Percentiles rank a stretch among this genome's conserved stretches.
phyloP scores from a whole-genome alignment of 2,797 vertebrate species.

The Danio tinwini region DNA sequence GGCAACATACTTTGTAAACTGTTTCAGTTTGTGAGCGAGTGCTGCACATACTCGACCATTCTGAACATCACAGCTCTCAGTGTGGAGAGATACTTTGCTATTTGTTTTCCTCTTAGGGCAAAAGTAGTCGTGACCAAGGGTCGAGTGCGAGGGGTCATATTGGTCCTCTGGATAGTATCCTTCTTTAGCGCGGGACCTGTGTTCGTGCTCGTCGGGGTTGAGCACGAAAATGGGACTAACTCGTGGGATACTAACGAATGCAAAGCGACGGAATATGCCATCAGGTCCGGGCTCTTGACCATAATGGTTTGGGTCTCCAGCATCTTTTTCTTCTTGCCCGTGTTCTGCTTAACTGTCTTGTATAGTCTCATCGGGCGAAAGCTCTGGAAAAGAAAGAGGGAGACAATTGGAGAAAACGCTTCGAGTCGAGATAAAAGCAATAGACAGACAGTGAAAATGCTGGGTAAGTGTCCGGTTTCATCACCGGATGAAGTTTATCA shows the following conservation, averaged over 20 bases:
- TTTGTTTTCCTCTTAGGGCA: slow-evolving; percentile 94
- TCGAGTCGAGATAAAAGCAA: slow-evolving; percentile 90
- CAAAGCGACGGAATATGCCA: slow-evolving; percentile 91
- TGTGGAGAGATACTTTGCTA: slow-evolving; percentile 94
- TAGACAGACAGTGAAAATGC: slow-evolving; percentile 96
- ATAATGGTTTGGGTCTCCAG: slow-evolving; percentile 98
- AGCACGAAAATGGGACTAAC: slow-evolving; percentile 84
- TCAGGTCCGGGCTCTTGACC: slow-evolving; percentile 91
- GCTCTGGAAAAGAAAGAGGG: slow-evolving; percentile 88
- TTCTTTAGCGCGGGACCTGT: slow-evolving; percentile 93
- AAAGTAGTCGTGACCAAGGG: slow-evolving; percentile 93
- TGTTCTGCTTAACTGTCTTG: slow-evolving; percentile 94
- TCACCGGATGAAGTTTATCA: neutral
- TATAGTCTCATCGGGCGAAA: slow-evolving; percentile 96
- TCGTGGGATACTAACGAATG: slow-evolving; percentile 90
- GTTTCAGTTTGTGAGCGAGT: slow-evolving; percentile 96
- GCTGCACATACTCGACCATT: slow-evolving; percentile 96
- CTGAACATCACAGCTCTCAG: slow-evolving; percentile 97
- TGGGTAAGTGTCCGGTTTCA: slow-evolving; percentile 79
- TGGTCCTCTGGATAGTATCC: slow-evolving; percentile 90
- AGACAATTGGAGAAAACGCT: slow-evolving; percentile 81
- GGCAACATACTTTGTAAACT: slow-evolving; percentile 94
- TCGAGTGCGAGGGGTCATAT: slow-evolving; percentile 89
- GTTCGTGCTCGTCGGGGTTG: slow-evolving; percentile 93
- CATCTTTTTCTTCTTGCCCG: slow-evolving; percentile 94